Conservation (phyloP, 2,888 invertebrate species). For the Chaetogeoica ovagalla region DNA sequence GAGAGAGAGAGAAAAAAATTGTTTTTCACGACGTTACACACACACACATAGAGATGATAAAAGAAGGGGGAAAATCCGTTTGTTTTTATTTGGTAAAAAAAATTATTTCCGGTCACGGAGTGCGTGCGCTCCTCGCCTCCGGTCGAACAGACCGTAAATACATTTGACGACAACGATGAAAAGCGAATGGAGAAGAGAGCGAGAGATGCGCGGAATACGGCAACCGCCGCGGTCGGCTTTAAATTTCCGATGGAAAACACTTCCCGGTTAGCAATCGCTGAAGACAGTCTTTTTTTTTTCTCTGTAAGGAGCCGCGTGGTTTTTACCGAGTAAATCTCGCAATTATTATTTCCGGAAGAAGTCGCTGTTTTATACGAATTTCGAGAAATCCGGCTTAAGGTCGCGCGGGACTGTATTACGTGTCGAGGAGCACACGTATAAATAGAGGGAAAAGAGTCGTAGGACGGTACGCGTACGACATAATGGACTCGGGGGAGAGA, state of each 20-base stretch:
- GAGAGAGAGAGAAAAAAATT: neutral
- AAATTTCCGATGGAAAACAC: slow-evolving; percentile 14
- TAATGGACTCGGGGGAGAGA: neutral
- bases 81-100: slow-evolving; percentile 14
- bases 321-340: neutral
- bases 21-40: neutral
- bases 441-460: neutral
- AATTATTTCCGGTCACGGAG: slow-evolving; percentile 15
- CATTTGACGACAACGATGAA: neutral
- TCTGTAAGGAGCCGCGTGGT: neutral
- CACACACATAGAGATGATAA: no score
- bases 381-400: slow-evolving; percentile 3
- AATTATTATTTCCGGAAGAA: slow-evolving; percentile 41
- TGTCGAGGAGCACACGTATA: neutral
- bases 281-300: neutral
- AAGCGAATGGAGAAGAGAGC: no score
- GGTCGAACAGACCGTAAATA: neutral
- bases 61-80: neutral
- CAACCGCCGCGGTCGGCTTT: neutral
- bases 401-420: neutral
- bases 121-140: neutral
- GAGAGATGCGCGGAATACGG: neutral
- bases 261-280: neutral
- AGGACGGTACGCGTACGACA: neutral
- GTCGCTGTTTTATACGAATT: slow-evolving; percentile 1